A percentile compares a stretch with the other conserved stretches of the same genome.
Evolutionary conservation across 2,113 vertebrate species (phyloP).

Genomic region (Erinaceus europaeus): DNA sequence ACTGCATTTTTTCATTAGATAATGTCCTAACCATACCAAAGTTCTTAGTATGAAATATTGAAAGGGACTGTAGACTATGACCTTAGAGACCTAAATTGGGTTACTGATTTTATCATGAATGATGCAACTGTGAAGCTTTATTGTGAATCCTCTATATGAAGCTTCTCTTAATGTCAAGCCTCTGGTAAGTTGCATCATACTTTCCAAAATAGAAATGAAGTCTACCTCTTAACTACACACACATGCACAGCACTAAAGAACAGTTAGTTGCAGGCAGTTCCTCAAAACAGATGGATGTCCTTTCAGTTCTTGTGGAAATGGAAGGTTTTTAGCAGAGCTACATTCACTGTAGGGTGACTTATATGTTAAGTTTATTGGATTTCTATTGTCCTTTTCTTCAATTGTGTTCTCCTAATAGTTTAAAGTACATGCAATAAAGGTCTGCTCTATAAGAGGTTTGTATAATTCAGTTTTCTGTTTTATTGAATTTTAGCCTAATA

Average conservation of each 20-base stretch:
- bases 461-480: neutral
- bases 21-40: conserved; percentile 75
- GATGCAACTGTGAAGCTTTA: conserved; percentile 75
- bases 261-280: conserved; percentile 24
- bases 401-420: neutral
- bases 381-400: neutral
- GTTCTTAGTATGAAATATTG: conserved; percentile 76
- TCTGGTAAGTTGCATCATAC: conserved; percentile 67
- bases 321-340: neutral
- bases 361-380: neutral
- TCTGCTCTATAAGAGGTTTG: neutral
- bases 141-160: conserved; percentile 60
- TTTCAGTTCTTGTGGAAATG: neutral
- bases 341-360: neutral
- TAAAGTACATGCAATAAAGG: neutral
- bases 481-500: neutral
- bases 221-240: conserved; percentile 49
- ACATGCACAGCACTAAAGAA: conserved; percentile 52
- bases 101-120: conserved; percentile 78
- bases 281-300: neutral
- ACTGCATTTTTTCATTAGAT: conserved; percentile 74
- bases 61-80: conserved; percentile 77
- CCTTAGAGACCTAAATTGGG: conserved; percentile 71
- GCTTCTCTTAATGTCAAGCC: conserved; percentile 72
- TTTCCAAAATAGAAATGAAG: conserved; percentile 59